phyloP scores from a whole-genome alignment of 2,888 invertebrate species.

The Bruchidius siliquastri region DNA sequence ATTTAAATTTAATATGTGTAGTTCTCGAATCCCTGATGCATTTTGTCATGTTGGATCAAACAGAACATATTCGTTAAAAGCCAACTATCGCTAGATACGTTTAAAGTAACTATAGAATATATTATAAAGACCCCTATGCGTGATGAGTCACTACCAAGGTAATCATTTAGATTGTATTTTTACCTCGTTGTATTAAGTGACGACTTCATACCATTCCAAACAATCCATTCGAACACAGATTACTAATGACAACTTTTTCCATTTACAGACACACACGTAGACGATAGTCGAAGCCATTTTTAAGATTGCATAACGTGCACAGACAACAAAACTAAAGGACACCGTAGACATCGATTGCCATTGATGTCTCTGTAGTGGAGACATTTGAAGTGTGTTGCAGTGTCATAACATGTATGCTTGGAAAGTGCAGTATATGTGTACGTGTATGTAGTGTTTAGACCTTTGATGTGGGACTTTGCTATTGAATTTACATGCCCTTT shows the following conservation, averaged over 20 bases:
- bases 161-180: background rate
- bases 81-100: too few species aligned
- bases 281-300: background rate
- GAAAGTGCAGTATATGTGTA: background rate
- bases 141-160: background rate
- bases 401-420: background rate
- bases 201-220: background rate
- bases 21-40: too few species aligned
- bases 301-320: background rate
- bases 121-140: too few species aligned
- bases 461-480: too few species aligned
- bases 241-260: background rate
- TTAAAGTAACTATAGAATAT: too few species aligned
- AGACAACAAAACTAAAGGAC: background rate
- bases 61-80: too few species aligned
- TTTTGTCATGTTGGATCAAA: too few species aligned
- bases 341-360: background rate
- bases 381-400: background rate
- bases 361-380: background rate
- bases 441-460: background rate
- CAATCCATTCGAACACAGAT: background rate
- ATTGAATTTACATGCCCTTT: too few species aligned
- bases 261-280: background rate
- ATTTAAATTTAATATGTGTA: too few species aligned
- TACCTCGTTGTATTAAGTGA: background rate